A percentile compares a stretch with the other conserved stretches of the same genome.
Conservation (phyloP, 2,113 vertebrate species). For the Tauraco erythrolophus region DNA sequence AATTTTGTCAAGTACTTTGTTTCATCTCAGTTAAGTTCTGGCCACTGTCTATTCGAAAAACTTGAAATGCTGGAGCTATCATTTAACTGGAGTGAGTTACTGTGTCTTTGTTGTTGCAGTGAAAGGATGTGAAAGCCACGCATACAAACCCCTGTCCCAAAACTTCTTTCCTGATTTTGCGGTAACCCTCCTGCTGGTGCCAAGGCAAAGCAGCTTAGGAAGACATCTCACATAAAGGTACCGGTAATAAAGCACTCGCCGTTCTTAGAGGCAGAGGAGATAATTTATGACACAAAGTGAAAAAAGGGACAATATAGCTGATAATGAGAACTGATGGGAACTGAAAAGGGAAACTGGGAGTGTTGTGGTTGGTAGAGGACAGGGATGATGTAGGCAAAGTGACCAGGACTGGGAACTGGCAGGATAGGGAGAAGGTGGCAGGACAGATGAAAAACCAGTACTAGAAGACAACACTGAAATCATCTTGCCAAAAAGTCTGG, state of each 20-base stretch:
- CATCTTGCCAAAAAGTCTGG: not conserved
- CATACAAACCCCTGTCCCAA: accelerated
- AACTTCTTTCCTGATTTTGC: not conserved
- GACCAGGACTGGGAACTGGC: not conserved
- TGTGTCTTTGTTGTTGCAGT: not conserved
- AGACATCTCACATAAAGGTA: not conserved
- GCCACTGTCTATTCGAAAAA: not conserved
- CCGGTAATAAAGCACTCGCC: not conserved
- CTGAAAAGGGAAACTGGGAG: not conserved
- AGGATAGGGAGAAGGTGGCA: not conserved
- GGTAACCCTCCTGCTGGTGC: not conserved
- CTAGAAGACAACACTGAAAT: not conserved
- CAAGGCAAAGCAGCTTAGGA: not conserved
- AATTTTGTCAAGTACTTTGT: not conserved
- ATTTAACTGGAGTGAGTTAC: not conserved
- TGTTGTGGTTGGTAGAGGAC: not conserved
- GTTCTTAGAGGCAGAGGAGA: not conserved
- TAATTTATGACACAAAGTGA: not conserved
- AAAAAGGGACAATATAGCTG: not conserved
- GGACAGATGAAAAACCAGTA: not conserved
- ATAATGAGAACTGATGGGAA: not conserved
- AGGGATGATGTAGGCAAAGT: not conserved
- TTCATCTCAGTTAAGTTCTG: not conserved
- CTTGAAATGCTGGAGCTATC: not conserved
- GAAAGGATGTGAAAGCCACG: not conserved